Evolutionary conservation across 2,888 invertebrate species (phyloP).

Genomic region (Diarsia mendica): DNA sequence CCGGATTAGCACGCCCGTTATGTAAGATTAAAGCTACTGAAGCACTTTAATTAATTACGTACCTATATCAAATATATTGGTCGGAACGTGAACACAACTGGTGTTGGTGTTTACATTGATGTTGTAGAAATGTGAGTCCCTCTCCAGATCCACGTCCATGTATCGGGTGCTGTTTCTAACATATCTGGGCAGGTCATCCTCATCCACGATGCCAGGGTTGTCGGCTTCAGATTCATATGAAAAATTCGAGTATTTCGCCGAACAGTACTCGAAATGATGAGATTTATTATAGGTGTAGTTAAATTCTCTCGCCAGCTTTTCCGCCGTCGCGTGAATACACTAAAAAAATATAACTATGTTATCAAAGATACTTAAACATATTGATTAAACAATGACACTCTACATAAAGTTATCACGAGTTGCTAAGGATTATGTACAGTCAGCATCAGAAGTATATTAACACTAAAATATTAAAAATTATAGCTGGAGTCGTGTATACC

Average conservation of each 20-base stretch:
- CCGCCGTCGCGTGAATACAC: conserved; percentile 95
- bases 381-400: neutral
- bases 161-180: conserved; percentile 82
- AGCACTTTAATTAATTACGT: conserved; percentile 82
- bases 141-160: conserved; percentile 91
- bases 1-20: neutral
- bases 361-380: neutral
- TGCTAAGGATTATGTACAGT: too few species aligned
- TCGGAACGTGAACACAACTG: conserved; percentile 98
- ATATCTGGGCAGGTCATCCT: conserved; percentile 73
- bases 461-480: too few species aligned
- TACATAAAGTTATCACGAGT: neutral
- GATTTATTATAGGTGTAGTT: conserved; percentile 81
- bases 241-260: conserved; percentile 94
- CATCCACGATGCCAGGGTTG: conserved; percentile 34
- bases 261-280: conserved; percentile 92
- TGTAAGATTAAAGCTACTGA: neutral
- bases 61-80: conserved; percentile 97
- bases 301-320: conserved; percentile 92
- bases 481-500: too few species aligned
- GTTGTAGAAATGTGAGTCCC: conserved; percentile 96
- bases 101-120: conserved; percentile 94
- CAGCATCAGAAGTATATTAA: too few species aligned
- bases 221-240: conserved; percentile 70
- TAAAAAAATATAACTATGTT: conserved; percentile 73